phyloP scores from a whole-genome alignment of 2,113 vertebrate species.

The Baryphthengus martii region DNA sequence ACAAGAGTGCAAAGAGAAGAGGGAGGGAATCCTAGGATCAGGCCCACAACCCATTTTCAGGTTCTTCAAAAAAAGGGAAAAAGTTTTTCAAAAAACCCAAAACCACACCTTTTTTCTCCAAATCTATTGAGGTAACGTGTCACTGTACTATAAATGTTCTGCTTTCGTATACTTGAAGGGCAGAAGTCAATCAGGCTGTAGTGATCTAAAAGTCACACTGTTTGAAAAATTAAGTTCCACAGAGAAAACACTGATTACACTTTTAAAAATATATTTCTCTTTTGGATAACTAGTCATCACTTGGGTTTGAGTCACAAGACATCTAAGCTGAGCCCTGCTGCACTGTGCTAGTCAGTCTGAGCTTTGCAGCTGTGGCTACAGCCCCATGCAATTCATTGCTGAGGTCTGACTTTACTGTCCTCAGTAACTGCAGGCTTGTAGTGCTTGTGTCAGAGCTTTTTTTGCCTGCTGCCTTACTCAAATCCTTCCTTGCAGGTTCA shows the following conservation, averaged over 20 bases:
- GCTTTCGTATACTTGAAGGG: neutral
- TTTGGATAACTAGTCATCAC: neutral
- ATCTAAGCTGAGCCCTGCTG: neutral
- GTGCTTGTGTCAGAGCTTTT: neutral
- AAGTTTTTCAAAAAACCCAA: neutral
- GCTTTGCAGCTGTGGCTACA: accelerated
- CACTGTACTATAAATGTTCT: neutral
- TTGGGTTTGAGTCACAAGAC: neutral
- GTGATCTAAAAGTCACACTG: neutral
- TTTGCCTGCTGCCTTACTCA: neutral
- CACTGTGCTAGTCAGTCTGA: neutral
- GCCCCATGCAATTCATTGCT: accelerated
- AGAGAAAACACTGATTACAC: neutral
- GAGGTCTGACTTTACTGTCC: neutral
- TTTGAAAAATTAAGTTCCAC: neutral
- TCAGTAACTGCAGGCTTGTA: neutral
- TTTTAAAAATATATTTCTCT: neutral
- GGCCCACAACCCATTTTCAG: neutral
- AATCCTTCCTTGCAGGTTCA: neutral
- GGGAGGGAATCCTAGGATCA: neutral
- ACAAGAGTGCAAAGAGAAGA: neutral
- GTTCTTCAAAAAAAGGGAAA: neutral
- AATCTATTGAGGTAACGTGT: neutral
- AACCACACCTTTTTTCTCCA: neutral
- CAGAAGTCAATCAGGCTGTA: neutral